phyloP scores from a whole-genome alignment of 2,888 invertebrate species.

The Limenitis camilla region DNA sequence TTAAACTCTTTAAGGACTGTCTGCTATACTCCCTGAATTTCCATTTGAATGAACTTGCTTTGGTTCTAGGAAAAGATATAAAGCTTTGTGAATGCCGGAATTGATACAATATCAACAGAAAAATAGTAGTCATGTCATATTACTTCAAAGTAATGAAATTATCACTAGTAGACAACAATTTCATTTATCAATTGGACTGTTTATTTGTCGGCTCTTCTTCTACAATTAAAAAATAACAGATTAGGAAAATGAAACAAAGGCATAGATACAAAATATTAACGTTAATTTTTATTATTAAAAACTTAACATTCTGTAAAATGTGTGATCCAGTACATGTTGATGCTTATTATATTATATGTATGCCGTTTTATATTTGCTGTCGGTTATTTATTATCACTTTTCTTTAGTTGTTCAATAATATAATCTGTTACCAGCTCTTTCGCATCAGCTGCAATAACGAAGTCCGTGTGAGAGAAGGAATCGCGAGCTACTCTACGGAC shows the following conservation, averaged over 20 bases:
- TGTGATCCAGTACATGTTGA: too few species aligned
- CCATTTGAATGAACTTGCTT: slow-evolving; percentile 43
- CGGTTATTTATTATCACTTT: slow-evolving; percentile 4
- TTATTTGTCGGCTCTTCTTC: too few species aligned
- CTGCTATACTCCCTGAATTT: slow-evolving; percentile 29
- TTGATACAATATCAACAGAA: slow-evolving; percentile 51
- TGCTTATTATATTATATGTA: too few species aligned
- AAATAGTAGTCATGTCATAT: background rate
- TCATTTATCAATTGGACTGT: too few species aligned
- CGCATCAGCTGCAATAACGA: slow-evolving; percentile 22
- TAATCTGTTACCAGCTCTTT: slow-evolving; percentile 26
- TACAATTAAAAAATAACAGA: too few species aligned
- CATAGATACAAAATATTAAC: too few species aligned
- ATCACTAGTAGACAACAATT: too few species aligned
- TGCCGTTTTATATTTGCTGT: too few species aligned
- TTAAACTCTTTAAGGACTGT: slow-evolving; percentile 12
- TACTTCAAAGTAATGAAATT: too few species aligned
- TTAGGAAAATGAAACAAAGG: too few species aligned
- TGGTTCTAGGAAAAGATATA: slow-evolving; percentile 43
- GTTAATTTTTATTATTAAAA: too few species aligned
- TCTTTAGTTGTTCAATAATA: slow-evolving; percentile 23
- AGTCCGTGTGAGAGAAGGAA: slow-evolving; percentile 27
- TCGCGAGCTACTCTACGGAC: slow-evolving; percentile 25
- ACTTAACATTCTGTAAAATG: too few species aligned
- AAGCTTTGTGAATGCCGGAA: slow-evolving; percentile 46